A percentile compares a stretch with the other conserved stretches of the same genome.
Conservation (phyloP, 2,797 vertebrate species). For the Galagoides demidoff region DNA sequence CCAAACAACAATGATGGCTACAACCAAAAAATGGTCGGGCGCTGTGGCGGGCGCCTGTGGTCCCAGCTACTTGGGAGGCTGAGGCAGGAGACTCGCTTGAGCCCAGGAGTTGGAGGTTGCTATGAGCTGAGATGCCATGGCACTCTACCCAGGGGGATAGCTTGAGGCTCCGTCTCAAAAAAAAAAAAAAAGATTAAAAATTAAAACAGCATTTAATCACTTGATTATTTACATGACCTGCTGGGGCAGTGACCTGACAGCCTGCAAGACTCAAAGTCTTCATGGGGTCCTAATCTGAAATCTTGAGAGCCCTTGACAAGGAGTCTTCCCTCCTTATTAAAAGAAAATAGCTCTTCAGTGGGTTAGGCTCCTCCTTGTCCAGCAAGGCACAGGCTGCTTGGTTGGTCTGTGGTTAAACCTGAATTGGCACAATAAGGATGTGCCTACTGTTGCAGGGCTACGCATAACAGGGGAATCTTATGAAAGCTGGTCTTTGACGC, state of each 20-base stretch:
- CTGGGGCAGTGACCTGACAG: not conserved
- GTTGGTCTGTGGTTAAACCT: constrained; percentile 9
- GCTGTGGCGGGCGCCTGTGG: too few relatives aligned
- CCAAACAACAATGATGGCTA: too few relatives aligned
- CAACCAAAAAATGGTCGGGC: too few relatives aligned
- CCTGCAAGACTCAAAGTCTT: not conserved
- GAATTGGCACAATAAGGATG: constrained; percentile 1
- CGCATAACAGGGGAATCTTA: not conserved
- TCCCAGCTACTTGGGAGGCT: too few relatives aligned
- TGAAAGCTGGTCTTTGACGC: not conserved
- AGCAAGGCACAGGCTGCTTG: not conserved
- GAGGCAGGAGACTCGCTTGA: too few relatives aligned
- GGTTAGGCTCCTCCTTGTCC: not conserved
- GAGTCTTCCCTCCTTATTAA: not conserved
- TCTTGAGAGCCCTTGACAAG: not conserved
- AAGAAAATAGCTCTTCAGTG: not conserved
- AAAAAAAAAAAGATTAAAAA: too few relatives aligned
- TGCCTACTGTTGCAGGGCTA: not conserved
- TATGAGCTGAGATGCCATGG: too few relatives aligned
- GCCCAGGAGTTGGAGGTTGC: too few relatives aligned
- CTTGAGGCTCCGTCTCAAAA: too few relatives aligned
- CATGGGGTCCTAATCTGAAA: not conserved
- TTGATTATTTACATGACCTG: not conserved
- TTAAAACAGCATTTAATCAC: not conserved
- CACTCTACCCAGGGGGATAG: too few relatives aligned